Evolutionary conservation across 2,113 vertebrate genomes (phyloP).

Genomic region (Megaptera novaeangliae): DNA sequence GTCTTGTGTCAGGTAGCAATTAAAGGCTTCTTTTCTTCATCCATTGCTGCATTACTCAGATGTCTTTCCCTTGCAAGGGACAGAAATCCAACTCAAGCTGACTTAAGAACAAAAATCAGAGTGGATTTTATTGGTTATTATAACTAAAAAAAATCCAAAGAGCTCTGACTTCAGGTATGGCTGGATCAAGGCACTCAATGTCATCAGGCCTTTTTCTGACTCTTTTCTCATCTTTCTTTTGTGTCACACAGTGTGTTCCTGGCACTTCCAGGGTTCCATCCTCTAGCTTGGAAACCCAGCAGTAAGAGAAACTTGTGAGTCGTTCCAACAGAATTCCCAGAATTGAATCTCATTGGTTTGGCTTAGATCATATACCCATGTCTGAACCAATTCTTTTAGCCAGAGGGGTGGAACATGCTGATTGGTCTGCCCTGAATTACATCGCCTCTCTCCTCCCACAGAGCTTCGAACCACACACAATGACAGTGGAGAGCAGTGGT

Average conservation of each 20-base stretch:
- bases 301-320: background rate
- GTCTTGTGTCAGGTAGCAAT: background rate
- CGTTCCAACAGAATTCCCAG: background rate
- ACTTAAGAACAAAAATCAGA: background rate
- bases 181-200: background rate
- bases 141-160: background rate
- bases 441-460: fast-evolving
- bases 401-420: background rate
- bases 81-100: background rate
- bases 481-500: no score
- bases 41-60: background rate
- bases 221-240: background rate
- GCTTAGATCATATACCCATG: background rate
- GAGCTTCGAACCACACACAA: background rate
- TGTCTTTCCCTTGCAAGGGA: background rate
- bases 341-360: background rate
- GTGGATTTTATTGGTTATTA: background rate
- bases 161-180: background rate
- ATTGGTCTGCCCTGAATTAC: background rate
- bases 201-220: background rate
- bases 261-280: background rate
- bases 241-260: background rate
- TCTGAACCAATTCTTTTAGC: background rate
- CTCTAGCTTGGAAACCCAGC: background rate
- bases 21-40: background rate